A percentile compares a stretch with the other conserved stretches of the same genome.
Evolutionary conservation across 2,888 invertebrate genomes (phyloP).

Genomic region (Embidobia sp.): DNA sequence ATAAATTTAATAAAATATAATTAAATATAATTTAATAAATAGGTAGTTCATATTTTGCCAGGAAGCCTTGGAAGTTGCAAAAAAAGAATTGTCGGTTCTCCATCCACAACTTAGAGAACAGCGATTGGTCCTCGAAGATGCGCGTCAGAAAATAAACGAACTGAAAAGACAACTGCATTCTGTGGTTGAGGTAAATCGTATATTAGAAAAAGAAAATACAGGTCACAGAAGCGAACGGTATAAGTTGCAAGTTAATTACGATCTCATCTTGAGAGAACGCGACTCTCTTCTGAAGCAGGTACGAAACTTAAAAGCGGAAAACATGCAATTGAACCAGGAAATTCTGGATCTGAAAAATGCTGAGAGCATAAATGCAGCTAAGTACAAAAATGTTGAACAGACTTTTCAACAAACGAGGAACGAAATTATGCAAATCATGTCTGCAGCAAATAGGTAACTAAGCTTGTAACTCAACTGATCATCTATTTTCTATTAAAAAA

Average conservation of each 20-base stretch:
- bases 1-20: background rate
- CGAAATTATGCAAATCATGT: no score
- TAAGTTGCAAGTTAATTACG: slow-evolving; percentile 70
- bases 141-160: slow-evolving; percentile 69
- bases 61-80: slow-evolving; percentile 69
- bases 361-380: no score
- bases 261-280: slow-evolving; percentile 69
- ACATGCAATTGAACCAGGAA: slow-evolving; percentile 69
- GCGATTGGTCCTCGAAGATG: slow-evolving; percentile 71
- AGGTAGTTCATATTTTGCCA: no score
- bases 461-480: no score
- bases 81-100: slow-evolving; percentile 68
- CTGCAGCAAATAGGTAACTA: no score
- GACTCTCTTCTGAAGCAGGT: slow-evolving; percentile 71
- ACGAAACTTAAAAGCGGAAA: slow-evolving; percentile 68
- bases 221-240: slow-evolving; percentile 68
- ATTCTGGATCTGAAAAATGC: slow-evolving; percentile 68
- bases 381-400: no score
- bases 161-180: slow-evolving; percentile 69
- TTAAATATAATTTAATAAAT: no score
- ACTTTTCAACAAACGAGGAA: no score
- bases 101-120: slow-evolving; percentile 68
- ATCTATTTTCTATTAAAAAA: no score
- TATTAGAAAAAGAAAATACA: slow-evolving; percentile 72
- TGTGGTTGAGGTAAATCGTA: slow-evolving; percentile 65